Base-by-base conservation (phyloP, 2,113 vertebrate species). In the Ailurus styani region DNA sequence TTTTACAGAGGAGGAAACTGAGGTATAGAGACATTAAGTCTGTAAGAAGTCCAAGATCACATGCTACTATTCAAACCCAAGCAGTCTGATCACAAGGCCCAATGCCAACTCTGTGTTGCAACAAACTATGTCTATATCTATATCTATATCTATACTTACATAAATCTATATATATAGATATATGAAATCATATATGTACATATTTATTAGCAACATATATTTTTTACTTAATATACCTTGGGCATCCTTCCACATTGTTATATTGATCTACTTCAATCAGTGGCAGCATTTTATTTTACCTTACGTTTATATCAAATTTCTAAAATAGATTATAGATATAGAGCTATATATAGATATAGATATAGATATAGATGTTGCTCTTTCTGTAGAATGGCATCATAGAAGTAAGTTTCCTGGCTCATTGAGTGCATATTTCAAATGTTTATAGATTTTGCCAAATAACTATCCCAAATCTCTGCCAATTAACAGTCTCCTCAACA, bases 211-310 rank as follows among this genome's bases (percentile, higher is more conserved):
- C 11, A 79, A 50, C 17, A 86, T 86, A 31, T 12, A n/a, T 72
- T 66, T 66, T 91, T 54, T 25, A 87, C 21, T 91, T 93, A 90
- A 70, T 78, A 54, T 82, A 66, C 21, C 7, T 84, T 93, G 45
- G 37, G 31, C 34, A 96, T 31, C 17, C 75, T 93, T 95, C 62
- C 29, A 73, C 68, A 60, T 79, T 94, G 66, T 97, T 91, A 88
- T 29, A 14, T 57, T 66, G 13, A 21, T 68, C 21, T 91, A 83
- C n/a, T 91, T 90, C 52, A 84, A 42, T 91, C 34, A 73, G 4
- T 52, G 31, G 5, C 93, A 73, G 8, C 34, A 95, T 66, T 95
- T 93, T 84, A 66, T 95, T 95, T 94, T 55, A 84, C 72, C 88
- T 8, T 64, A 96, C 25, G 15, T 21, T 68, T 91, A 82, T 62